Evolutionary conservation across 2,888 invertebrate species (phyloP), one percentile per base, ranked within the genome.

Genomic region (Isoperla grammatica): DNA sequence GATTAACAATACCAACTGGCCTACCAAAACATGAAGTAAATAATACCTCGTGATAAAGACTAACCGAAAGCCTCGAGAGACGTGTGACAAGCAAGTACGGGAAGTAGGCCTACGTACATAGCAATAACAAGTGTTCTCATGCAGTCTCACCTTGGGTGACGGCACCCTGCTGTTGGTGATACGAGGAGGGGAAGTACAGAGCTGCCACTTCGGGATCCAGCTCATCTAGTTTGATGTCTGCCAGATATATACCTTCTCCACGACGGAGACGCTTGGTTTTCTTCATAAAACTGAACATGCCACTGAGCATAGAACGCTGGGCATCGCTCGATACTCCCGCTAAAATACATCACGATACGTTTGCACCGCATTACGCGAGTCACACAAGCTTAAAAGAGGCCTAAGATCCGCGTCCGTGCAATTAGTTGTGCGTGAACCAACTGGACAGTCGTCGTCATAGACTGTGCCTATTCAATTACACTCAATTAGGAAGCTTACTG

Each of bases 281-380:
- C 73, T 88, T 86, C 88, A 95, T 95, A 75, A 95, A 95, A 66
- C 90, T 89, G 75, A 95, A 90, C 88, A 96, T 90, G 68, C 89
- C 90, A 71, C 90, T 88, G 64, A 95, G 80, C 81, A 93, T 90
- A 42, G 93, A 93, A 64, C 78, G 74, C 67, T 80, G 78, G 64
- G 76, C 79, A 65, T 76, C 75, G 29, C 29, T 29, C 29, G 29
- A 29, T 29, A 29, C 29, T 4, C 29, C 29, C 29, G 29, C 29
- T 29, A 29, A 29, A 29, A 29, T 29, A 29, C 29, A 29, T 29
- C 29, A 29, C 29, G 8, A 29, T 29, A 29, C 29, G 29, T 8
- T 29, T 4, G 29, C n/a, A n/a, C n/a, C n/a, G n/a, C n/a, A n/a
- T n/a, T n/a, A n/a, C n/a, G n/a, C n/a, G n/a, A n/a, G n/a, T n/a